Base-by-base conservation (phyloP, 92 coral and sea anemone genomes). In the Parazoanthus atlanticus region DNA sequence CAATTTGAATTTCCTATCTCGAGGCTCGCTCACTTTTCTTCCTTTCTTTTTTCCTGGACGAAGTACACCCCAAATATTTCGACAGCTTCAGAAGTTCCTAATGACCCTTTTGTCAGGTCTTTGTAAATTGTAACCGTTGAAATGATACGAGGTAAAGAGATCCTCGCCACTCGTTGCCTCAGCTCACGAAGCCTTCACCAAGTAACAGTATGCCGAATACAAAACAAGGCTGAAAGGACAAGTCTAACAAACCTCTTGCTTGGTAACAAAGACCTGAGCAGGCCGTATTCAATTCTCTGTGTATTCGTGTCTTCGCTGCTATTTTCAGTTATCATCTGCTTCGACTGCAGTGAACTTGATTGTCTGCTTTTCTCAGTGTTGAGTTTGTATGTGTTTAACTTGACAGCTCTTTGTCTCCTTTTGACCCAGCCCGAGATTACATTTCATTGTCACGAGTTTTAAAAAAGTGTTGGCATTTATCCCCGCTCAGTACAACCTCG, bases 381-480 rank as follows among this genome's bases (percentile, higher is more conserved):
- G 84, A 79, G 12, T 56, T 32, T 52, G 36, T 30, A 10, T 46
- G 43, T 80, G 85, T 80, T 56, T 58, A 40, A 33, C 49, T 15
- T 58, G 85, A 54, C 85, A 80, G 49, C 70, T 58, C 29, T 32
- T 80, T 47, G 65, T 46, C 52, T 54, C 36, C 46, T n/a, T 28
- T 23, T 32, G 85, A 41, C 85, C 85, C 85, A 29, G 32, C 85
- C 85, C 74, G 58, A 58, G 74, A 80, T 80, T 38, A 61, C 23
- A 32, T 80, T 80, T 56, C 85, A 80, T 16, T 29, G 85, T 80
- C 85, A 80, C 73, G 85, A 80, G 85, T 32, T 36, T n/a, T n/a
- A n/a, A n/a, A n/a, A n/a, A 41, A 75, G 49, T 36, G 12, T 46
- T 46, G 49, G 12, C 13, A 6, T 46, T 9, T 43, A 43, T 43